Evolutionary conservation across 2,888 invertebrate species (phyloP).

Genomic region (Parnassius orleans): DNA sequence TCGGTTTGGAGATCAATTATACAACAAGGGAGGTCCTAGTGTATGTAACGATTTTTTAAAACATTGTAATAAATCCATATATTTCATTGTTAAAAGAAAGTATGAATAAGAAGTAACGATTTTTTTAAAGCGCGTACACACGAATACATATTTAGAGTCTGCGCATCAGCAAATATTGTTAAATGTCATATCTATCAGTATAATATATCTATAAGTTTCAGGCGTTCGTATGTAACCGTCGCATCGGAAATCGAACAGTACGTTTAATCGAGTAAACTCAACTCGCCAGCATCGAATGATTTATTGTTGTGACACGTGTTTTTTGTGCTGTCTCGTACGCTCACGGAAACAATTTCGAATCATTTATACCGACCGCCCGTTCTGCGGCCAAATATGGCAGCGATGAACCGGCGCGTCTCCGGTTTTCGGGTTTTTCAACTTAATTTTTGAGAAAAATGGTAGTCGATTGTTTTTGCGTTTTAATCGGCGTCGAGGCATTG

Average conservation of each 20-base stretch:
- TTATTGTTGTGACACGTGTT: slow-evolving; percentile 77
- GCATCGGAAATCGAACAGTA: slow-evolving; percentile 72
- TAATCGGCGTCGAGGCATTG: slow-evolving; percentile 58
- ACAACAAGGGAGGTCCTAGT: no score
- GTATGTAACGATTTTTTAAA: no score
- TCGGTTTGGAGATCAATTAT: no score
- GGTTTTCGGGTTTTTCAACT: slow-evolving; percentile 62
- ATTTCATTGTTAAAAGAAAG: no score
- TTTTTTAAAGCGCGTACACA: no score
- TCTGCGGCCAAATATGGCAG: slow-evolving; percentile 35
- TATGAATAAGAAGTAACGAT: no score
- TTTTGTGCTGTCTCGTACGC: slow-evolving; percentile 63
- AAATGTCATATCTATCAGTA: slow-evolving; percentile 8
- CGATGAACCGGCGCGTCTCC: slow-evolving; percentile 51
- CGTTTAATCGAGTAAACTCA: slow-evolving; percentile 75
- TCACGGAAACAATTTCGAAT: slow-evolving; percentile 78
- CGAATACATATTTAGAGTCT: no score
- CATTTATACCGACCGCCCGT: slow-evolving; percentile 73
- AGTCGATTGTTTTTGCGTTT: slow-evolving; percentile 47
- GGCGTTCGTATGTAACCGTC: slow-evolving; percentile 53
- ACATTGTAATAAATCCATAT: no score
- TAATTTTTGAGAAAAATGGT: slow-evolving; percentile 39
- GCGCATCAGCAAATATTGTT: not conserved
- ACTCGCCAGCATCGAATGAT: slow-evolving; percentile 69
- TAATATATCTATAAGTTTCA: slow-evolving; percentile 3